phyloP scores from a whole-genome alignment of 2,797 vertebrate species.

The Miichthys miiuy region DNA sequence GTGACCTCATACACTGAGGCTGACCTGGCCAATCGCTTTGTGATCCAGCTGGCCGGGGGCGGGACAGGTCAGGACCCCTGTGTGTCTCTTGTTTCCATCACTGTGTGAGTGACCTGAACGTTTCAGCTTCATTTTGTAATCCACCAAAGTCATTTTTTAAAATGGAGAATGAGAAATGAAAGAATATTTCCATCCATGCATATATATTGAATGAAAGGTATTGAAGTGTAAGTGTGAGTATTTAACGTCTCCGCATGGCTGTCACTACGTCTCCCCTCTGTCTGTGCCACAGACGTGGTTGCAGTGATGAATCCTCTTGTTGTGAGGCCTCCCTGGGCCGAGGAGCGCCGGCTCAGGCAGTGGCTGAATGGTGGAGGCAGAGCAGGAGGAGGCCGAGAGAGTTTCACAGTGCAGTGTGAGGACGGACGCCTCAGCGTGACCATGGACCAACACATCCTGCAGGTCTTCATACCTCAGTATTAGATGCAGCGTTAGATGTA shows the following conservation, averaged over 20 bases:
- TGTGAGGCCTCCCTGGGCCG: constrained; percentile 44
- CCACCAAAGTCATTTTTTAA: not conserved
- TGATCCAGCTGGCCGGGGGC: constrained; percentile 77
- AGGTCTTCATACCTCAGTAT: constrained; percentile 68
- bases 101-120: constrained; percentile 40
- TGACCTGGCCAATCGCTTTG: constrained; percentile 85
- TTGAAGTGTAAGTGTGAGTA: not conserved
- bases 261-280: constrained; percentile 23
- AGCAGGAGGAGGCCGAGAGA: constrained; percentile 41
- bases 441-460: constrained; percentile 72
- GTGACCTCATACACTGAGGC: constrained; percentile 88
- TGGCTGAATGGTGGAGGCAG: constrained; percentile 58
- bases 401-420: constrained; percentile 78
- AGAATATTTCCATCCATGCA: not conserved
- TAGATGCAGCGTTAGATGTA: not conserved
- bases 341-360: constrained; percentile 66
- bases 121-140: constrained; percentile 5
- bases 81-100: constrained; percentile 55
- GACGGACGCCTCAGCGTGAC: constrained; percentile 77
- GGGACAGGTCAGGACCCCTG: constrained; percentile 68
- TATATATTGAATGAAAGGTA: constrained; percentile 5
- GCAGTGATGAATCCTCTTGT: constrained; percentile 32
- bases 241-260: not conserved
- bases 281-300: constrained; percentile 39
- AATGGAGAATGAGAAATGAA: not conserved